Base-by-base conservation (phyloP, 2,888 invertebrate genomes). In the Zhuqinia jingwanae region DNA sequence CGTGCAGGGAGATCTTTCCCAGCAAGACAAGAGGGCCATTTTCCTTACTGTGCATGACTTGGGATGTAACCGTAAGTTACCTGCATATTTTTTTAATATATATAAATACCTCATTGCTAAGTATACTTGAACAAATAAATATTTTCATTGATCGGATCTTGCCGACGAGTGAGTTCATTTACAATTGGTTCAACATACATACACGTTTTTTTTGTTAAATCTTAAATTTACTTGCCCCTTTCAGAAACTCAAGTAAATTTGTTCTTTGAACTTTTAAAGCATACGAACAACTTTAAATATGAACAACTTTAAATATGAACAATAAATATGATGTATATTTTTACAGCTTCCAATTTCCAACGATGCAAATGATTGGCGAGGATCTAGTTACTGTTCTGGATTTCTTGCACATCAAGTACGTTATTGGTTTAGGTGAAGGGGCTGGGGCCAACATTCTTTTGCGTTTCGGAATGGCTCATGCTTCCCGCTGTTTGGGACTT, bases 11-110 rank as follows among this genome's bases (percentile, higher is more conserved):
- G 96, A 96, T 93, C 92, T 96, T 91, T 95, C 95, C 90, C 96
- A 96, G 92, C 95, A 96, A 91, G 96, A 96, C 91, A 96, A 96
- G 92, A 93, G 95, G 92, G 96, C 96, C 87, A 95, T 96, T 90
- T 96, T 97, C 92, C 93, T 97, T 80, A 97, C 97, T 42, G 96
- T 97, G 0, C 97, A 97, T 93, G 97, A 97, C 92, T 94, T 97
- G 91, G 97, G 97, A 92, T 95, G 95, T 91, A 96, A 96, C 92
- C 95, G 95, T 95, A 93, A 95, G 95, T 36, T 36, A 36, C 8
- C 3, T 6, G 36, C 8, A 36, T 36, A 8, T 36, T 8, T 3
- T 36, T 36, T 36, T 36, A 36, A 36, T 36, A 6, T 36, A 6
- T 36, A 8, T 93, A 97, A 97, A 97, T 92, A 95, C 95, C 86